Evolutionary conservation across 2,113 vertebrate species (phyloP), one percentile per base, ranked within the genome.

Genomic region (Halichoeres trimaculatus): DNA sequence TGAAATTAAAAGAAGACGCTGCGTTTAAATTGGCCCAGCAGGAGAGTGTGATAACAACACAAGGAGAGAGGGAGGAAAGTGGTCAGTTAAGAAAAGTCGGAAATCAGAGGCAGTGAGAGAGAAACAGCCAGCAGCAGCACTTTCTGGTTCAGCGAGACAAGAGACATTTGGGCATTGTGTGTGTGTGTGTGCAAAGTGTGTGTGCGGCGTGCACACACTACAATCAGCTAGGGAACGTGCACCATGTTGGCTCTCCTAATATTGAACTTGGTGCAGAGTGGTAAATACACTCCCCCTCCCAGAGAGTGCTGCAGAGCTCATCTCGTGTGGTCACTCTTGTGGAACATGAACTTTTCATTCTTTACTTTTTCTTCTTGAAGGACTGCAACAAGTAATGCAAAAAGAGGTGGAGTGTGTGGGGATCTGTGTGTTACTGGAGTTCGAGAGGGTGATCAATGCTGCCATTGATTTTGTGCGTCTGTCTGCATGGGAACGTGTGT

Each of bases 241-340:
- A 60, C 76, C 34, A 30, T 61, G 76, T 76, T 86, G 69, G 72
- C 82, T 83, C 66, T 85, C 59, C 78, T 84, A 87, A 90, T 87
- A 85, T 90, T 90, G 88, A 81, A 86, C 84, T 88, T 79, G 74
- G 76, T 81, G 72, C 76, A 35, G 63, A 77, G 78, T 68, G 76
- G 77, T 86, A 85, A 80, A 86, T 86, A 78, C 72, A 78, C 81
- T 81, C 70, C 57, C 20, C 70, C 57, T 86, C 73, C 76, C 78
- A 74, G 76, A 78, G 84, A 86, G 83, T 72, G 74, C 70, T 75
- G 70, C 80, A 82, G 48, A 90, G 81, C 84, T 90, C 87, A 88
- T 90, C 84, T 87, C 76, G 81, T 79, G 83, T 69, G 72, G 62
- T 70, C 88, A 89, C 75, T 85, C 63, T 82, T 62, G 81, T 88